Conservation (phyloP, 2,797 vertebrate species). For the Eutrigla gurnardus region DNA sequence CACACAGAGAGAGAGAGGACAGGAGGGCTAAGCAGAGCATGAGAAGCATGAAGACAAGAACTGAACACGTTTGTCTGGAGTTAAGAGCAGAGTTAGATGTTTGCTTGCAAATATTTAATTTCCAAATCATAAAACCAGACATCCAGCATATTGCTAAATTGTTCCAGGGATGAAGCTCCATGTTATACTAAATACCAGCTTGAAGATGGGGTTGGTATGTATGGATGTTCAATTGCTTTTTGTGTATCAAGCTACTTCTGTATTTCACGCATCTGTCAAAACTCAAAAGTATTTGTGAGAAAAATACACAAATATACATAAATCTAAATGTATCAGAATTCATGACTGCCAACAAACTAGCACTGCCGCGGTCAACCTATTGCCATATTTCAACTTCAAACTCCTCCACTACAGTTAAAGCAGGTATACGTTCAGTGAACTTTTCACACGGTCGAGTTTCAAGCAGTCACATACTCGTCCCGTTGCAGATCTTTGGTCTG, state of each 20-base stretch:
- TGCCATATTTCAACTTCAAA: slow-evolving; percentile 29
- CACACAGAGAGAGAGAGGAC: slow-evolving; percentile 36
- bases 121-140: too few species aligned
- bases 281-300: too few species aligned
- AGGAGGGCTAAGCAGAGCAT: slow-evolving; percentile 38
- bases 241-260: too few species aligned
- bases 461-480: too few species aligned
- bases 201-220: too few species aligned
- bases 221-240: too few species aligned
- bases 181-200: too few species aligned
- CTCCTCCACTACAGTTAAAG: slow-evolving; percentile 33
- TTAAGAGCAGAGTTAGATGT: slow-evolving; percentile 28
- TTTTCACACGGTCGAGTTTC: slow-evolving; percentile 21
- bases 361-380: background rate
- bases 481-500: background rate
- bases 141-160: too few species aligned
- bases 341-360: background rate
- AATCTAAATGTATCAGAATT: background rate
- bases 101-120: background rate
- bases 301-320: background rate
- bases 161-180: too few species aligned
- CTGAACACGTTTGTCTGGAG: slow-evolving; percentile 13
- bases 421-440: slow-evolving; percentile 49
- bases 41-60: slow-evolving; percentile 43
- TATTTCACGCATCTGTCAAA: too few species aligned